Conservation (phyloP, 1,140 invertebrate genomes). For the Procambarus clarkii region DNA sequence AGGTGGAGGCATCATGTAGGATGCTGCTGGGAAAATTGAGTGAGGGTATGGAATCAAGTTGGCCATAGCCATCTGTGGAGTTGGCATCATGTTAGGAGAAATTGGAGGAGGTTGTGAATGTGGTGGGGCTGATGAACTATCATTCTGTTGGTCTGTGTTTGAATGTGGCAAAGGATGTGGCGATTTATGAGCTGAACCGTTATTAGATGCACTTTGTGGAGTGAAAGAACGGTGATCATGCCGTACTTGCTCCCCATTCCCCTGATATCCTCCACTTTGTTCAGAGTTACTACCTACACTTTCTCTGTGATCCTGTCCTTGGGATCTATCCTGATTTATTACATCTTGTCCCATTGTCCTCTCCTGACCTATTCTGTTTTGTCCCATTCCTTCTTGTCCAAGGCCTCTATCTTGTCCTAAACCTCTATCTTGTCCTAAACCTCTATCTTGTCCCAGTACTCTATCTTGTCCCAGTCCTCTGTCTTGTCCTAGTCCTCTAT, state of each 20-base stretch:
- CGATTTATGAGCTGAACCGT: slow-evolving; percentile 65
- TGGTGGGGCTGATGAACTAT: slow-evolving; percentile 39
- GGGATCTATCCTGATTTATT: slow-evolving; percentile 28
- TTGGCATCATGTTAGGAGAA: slow-evolving; percentile 65
- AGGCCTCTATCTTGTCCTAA: slow-evolving; percentile 27
- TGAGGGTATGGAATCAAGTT: slow-evolving; percentile 72
- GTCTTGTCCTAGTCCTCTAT: not conserved
- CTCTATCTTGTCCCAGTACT: not conserved
- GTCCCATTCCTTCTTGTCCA: slow-evolving; percentile 30
- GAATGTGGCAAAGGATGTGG: slow-evolving; percentile 65
- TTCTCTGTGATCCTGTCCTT: slow-evolving; percentile 53
- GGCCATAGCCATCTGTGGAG: slow-evolving; percentile 72
- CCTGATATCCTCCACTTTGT: slow-evolving; percentile 48
- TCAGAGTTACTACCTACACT: slow-evolving; percentile 32
- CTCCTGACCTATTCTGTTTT: slow-evolving; percentile 42
- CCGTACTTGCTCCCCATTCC: slow-evolving; percentile 43
- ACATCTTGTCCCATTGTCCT: slow-evolving; percentile 34
- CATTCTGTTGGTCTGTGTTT: slow-evolving; percentile 40
- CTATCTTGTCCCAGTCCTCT: slow-evolving; percentile 9
- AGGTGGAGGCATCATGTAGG: slow-evolving; percentile 72
- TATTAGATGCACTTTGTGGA: slow-evolving; percentile 31
- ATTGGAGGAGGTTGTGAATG: slow-evolving; percentile 49
- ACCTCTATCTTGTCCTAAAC: slow-evolving; percentile 4
- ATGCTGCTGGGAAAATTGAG: slow-evolving; percentile 71
- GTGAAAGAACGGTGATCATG: slow-evolving; percentile 34